These are phyloP conservation scores for Pelagia noctiluca DNA, from an alignment of 30 jellyfish, hydroid and myxozoan genomes.

Conservation along the genomic window DNA sequence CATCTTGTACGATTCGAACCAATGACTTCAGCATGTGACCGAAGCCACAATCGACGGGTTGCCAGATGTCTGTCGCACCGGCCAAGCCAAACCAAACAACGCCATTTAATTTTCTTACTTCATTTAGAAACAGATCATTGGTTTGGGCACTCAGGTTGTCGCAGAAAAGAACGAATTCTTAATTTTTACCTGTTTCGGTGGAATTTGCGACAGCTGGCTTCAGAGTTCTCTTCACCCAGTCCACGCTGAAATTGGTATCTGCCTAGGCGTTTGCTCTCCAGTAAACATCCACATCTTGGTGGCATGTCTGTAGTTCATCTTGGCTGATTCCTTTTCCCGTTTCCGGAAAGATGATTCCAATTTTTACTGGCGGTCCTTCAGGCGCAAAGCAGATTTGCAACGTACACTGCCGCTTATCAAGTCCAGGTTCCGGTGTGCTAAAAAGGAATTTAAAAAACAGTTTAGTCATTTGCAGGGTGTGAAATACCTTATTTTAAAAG, in stretches of 20 bases:
- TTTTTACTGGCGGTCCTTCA: constrained; percentile 37
- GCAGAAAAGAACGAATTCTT: constrained; percentile 49
- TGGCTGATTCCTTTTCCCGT: constrained; percentile 16
- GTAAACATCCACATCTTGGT: constrained; percentile 67
- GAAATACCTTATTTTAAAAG: too few relatives aligned
- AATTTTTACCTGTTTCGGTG: too few relatives aligned
- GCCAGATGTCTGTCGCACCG: constrained; percentile 79
- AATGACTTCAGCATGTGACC: constrained; percentile 60
- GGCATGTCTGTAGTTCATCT: constrained; percentile 51
- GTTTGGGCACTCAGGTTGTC: constrained; percentile 55
- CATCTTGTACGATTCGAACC: constrained; percentile 49
- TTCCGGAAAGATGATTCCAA: constrained; percentile 33
- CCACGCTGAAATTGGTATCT: constrained; percentile 38
- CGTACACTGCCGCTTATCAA: too few relatives aligned
- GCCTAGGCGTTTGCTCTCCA: constrained; percentile 81
- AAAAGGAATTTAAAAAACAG: too few relatives aligned
- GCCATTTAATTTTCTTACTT: constrained; percentile 51
- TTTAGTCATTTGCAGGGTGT: too few relatives aligned
- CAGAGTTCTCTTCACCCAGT: constrained; percentile 51
- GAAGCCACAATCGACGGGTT: constrained; percentile 71
- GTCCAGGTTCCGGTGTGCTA: constrained; percentile 55
- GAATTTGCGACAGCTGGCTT: constrained; percentile 33
- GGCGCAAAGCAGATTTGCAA: constrained; percentile 58
- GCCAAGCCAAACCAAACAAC: constrained; percentile 62
- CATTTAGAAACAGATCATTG: constrained; percentile 27